Evolutionary conservation across 2,113 vertebrate genomes (phyloP), one percentile per base, ranked within the genome.

Genomic region (Propithecus coquereli): DNA sequence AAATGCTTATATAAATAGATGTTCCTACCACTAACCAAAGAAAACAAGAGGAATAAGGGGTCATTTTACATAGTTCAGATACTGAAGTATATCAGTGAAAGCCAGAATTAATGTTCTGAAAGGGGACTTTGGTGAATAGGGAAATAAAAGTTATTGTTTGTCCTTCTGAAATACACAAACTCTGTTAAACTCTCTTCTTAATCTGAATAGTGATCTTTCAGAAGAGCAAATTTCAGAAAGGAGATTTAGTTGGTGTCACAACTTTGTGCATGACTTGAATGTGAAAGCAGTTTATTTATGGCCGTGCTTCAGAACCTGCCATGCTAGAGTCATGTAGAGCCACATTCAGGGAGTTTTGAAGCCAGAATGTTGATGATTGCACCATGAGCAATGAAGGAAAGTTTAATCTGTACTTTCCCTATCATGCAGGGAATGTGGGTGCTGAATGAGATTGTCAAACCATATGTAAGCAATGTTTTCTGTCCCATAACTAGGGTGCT

Each of bases 91-190:
- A 73, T 34, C 16, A 12, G 0, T 8, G 20, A 61, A 79, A 1
- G 3, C 47, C 13, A 61, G 40, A 92, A 70, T 74, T 57, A 63
- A 61, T 61, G 27, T 54, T 91, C 5, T 57, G 32, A 86, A 90
- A 61, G 50, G 57, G 14, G 37, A 71, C 16, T 54, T 74, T 66
- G 59, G 68, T 37, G 90, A 71, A 70, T 71, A 45, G 8, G 71
- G 22, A 96, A 91, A 71, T 34, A 68, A 63, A 93, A 82, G 8
- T 17, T 32, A 71, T 8, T 81, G 22, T 14, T 66, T 86, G 68
- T 30, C 27, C 22, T 45, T 30, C 34, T 83, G 8, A 73, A 71
- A 68, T 5, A 92, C 2, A 8, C 5, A 34, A n/a, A 81, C 13
- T 61, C 23, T 54, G n/a, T 27, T 74, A 79, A 87, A 68, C 2